Evolutionary conservation across 2,113 vertebrate species (phyloP), one percentile per base, ranked within the genome.

Genomic region (Acanthisitta chloris): DNA sequence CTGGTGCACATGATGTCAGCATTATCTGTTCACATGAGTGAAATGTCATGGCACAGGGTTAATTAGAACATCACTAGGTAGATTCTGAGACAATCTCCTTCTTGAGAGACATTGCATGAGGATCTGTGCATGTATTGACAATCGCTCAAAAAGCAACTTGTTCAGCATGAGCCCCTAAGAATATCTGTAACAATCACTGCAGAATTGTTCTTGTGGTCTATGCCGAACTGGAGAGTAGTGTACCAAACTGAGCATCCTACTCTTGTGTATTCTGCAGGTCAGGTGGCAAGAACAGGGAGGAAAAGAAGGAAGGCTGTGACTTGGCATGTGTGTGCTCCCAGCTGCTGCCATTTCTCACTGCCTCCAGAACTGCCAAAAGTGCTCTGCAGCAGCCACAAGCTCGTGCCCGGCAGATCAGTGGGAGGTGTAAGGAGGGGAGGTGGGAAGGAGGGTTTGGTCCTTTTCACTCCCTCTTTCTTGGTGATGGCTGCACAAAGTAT

Each of bases 1-100:
- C 20, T 40, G 12, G 15, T 45, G 28, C 36, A 59, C 16, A 26
- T 2, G 5, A 8, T 0, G 0, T 43, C 58, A 59, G 25, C 5
- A 69, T 28, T 80, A 3, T 52, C 23, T 81, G 48, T 40, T 38
- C 34, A 31, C 28, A 12, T 7, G 7, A 65, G 9, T 73, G 34
- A 16, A 9, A 40, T 24, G 7, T 8, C 19, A 40, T 24, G 8
- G 20, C 1, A 2, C 15, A 46, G 11, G 7, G 4, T 52, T 43
- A 40, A 17, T 45, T 54, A 49, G 16, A 69, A 25, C 33, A 64
- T 72, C 58, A 69, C 9, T 18, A 31, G 5, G 10, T 36, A 74
- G 18, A 19, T 69, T 81, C n/a, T 52, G 23, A 76, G 36, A 71
- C 17, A 28, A 23, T 28, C 8, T 72, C 9, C 25, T 43, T 24